phyloP scores from a whole-genome alignment of 2,888 invertebrate species.

The Ypsolopha sequella region DNA sequence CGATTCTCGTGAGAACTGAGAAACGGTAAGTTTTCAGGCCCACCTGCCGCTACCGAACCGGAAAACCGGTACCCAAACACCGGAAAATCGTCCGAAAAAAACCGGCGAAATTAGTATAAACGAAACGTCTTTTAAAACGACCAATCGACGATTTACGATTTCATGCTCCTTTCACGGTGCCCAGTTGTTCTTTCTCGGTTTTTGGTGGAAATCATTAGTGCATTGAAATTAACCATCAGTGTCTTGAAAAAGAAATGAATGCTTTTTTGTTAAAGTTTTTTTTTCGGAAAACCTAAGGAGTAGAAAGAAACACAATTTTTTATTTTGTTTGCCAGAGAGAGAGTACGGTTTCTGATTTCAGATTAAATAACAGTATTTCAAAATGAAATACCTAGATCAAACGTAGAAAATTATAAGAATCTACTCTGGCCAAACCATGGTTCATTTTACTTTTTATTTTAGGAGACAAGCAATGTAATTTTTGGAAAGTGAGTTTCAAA shows the following conservation, averaged over 20 bases:
- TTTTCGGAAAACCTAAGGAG: background rate
- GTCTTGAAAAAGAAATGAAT: constrained; percentile 18
- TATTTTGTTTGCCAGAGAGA: constrained; percentile 5
- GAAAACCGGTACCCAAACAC: constrained; percentile 58
- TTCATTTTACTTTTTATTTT: too few species aligned
- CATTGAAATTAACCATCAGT: constrained; percentile 50
- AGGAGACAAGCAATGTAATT: too few species aligned
- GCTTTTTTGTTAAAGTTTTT: constrained; percentile 5
- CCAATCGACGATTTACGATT: constrained; percentile 40
- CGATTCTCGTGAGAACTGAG: constrained; percentile 66
- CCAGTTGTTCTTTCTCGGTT: constrained; percentile 31
- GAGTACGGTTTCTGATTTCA: background rate
- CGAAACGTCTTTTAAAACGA: constrained; percentile 40
- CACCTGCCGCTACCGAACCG: constrained; percentile 60
- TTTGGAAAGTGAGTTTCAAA: background rate
- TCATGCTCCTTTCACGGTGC: constrained; percentile 53
- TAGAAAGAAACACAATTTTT: background rate
- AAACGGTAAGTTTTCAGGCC: constrained; percentile 36
- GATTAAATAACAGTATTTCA: too few species aligned
- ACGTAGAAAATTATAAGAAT: too few species aligned
- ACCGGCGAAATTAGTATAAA: constrained; percentile 56
- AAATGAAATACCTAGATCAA: too few species aligned
- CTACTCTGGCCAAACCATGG: too few species aligned
- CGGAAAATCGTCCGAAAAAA: constrained; percentile 61
- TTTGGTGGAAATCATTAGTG: constrained; percentile 48